Evolutionary conservation across 2,888 invertebrate genomes (phyloP), one percentile per base, ranked within the genome.

Genomic region (Sphaerophoria rueppellii): DNA sequence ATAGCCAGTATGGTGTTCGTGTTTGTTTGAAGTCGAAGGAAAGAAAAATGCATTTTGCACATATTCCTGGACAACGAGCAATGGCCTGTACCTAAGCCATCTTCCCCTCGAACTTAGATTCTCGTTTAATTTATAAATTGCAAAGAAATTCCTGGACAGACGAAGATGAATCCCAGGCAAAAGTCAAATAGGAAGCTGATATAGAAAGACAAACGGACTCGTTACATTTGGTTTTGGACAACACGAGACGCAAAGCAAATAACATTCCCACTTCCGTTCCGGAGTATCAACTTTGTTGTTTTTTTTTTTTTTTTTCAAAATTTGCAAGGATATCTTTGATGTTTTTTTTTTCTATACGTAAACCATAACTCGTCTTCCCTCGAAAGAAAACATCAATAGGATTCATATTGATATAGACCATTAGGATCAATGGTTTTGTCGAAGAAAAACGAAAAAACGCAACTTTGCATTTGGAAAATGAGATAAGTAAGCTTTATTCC

Each of bases 41-140:
- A 35, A 14, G 12, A 34, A 11, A 16, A 63, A 16, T 65, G 35
- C 65, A 63, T 14, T 54, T 43, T 78, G 72, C 78, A 73, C 65
- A 24, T 2, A 71, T 60, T 60, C 52, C 67, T 54, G 14, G 52
- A 37, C 52, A 52, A 11, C 34, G 50, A 9, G 14, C 5, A 11
- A 46, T n/a, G 46, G 46, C n/a, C 4, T 11, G 16, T 4, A n/a
- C 48, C 37, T 9, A 14, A n/a, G 55, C n/a, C 34, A 14, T 37
- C 14, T 6, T 50, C 14, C 14, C 1, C 12, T 9, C 24, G 5
- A 54, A 40, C 40, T 54, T 9, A 37, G 54, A 67, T 40, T 54
- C 24, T 61, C 69, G 65, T 76, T 81, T 76, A 81, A 85, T 81
- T 85, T 73, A 73, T 73, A 77, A 70, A 81, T 85, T 73, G 70